These are phyloP conservation scores for Misgurnus anguillicaudatus DNA, from an alignment of 2,113 vertebrate genomes.

Conservation along the genomic window DNA sequence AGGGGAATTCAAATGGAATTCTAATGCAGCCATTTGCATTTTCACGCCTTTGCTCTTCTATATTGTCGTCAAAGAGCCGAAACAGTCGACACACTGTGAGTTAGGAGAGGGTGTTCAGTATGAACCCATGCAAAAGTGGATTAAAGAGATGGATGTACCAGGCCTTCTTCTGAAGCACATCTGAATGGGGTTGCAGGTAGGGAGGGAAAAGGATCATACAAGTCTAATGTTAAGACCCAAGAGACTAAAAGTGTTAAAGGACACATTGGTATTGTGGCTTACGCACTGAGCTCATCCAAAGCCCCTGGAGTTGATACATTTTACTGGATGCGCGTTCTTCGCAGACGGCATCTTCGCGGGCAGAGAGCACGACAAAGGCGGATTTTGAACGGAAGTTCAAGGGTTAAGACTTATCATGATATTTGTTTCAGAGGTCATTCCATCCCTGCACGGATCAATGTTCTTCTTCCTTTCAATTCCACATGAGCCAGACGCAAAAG, in stretches of 20 bases:
- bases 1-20: conserved; percentile 30
- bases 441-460: conserved; percentile 68
- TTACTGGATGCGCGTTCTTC: background rate
- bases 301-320: background rate
- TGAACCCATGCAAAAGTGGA: background rate
- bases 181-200: background rate
- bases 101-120: background rate
- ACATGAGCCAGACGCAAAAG: conserved; percentile 63
- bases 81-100: conserved; percentile 11
- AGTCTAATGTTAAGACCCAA: background rate
- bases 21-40: conserved; percentile 26
- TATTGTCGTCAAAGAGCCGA: conserved; percentile 25
- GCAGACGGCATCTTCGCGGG: background rate
- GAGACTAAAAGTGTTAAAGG: conserved; percentile 5
- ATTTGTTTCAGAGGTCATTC: conserved; percentile 66
- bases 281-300: background rate
- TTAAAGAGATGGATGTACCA: background rate
- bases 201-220: background rate
- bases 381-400: conserved; percentile 18
- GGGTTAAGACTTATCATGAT: conserved; percentile 60
- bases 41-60: conserved; percentile 23
- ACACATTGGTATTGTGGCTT: background rate
- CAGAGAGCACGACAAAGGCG: background rate
- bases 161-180: background rate
- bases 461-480: conserved; percentile 67